Evolutionary conservation across 2,888 invertebrate genomes (phyloP).

Genomic region (Deilephila porcellus): DNA sequence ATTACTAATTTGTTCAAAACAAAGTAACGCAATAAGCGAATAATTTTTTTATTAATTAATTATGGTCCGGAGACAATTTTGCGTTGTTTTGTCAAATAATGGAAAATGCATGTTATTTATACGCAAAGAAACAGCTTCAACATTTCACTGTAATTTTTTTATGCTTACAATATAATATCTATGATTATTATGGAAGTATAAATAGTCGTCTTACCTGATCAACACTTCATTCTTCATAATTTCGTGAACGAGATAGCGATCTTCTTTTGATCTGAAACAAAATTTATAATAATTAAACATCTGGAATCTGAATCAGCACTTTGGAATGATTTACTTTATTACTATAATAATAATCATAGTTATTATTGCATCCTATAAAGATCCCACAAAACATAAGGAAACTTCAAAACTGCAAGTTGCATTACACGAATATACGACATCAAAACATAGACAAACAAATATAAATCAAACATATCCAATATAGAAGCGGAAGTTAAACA

Average conservation of each 20-base stretch:
- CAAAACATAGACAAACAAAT: slow-evolving; percentile 54
- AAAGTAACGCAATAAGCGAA: neutral
- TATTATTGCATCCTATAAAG: slow-evolving; percentile 47
- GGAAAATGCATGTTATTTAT: neutral
- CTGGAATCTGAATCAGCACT: neutral
- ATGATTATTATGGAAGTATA: neutral
- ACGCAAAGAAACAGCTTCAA: neutral
- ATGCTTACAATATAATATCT: slow-evolving; percentile 3
- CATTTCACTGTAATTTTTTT: neutral
- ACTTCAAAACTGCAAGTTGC: slow-evolving; percentile 38
- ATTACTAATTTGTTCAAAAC: neutral
- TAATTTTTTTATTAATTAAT: neutral
- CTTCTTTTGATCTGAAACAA: neutral
- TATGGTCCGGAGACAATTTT: neutral
- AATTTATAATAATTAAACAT: neutral
- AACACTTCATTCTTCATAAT: neutral
- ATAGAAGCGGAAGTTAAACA: slow-evolving; percentile 65
- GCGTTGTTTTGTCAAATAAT: slow-evolving; percentile 9
- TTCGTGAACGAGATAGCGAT: no score
- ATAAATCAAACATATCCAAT: slow-evolving; percentile 54
- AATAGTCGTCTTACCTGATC: neutral
- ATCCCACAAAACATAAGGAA: slow-evolving; percentile 63
- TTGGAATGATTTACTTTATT: neutral
- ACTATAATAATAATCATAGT: slow-evolving; percentile 36
- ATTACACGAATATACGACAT: slow-evolving; percentile 43